A percentile compares a stretch with the other conserved stretches of the same genome.
These are phyloP conservation scores for Hypsibius dujardini DNA, from an alignment of 1,140 invertebrate species.

Conservation along the genomic window DNA sequence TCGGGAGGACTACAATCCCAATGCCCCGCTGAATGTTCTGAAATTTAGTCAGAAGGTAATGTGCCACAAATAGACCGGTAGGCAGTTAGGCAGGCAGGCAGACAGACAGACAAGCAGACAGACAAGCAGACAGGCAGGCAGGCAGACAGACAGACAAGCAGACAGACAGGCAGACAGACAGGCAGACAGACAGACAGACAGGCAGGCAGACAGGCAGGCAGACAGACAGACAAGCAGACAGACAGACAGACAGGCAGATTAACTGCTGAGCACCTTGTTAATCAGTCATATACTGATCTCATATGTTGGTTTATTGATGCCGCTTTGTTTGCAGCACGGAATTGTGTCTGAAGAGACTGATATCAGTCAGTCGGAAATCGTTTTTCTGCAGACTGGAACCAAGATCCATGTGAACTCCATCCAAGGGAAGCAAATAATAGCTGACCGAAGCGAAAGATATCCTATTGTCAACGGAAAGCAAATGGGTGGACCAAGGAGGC, in stretches of 20 bases:
- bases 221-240: too few relatives aligned
- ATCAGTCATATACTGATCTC: not conserved
- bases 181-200: too few relatives aligned
- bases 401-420: slow-evolving; percentile 4
- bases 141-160: too few relatives aligned
- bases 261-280: too few relatives aligned
- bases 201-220: too few relatives aligned
- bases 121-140: too few relatives aligned
- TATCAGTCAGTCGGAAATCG: slow-evolving; percentile 9
- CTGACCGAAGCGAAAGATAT: not conserved
- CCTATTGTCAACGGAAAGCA: not conserved
- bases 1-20: slow-evolving; percentile 3
- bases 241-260: too few relatives aligned
- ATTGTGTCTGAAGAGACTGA: not conserved
- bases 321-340: not conserved
- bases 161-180: too few relatives aligned
- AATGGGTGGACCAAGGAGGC: not conserved
- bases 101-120: too few relatives aligned
- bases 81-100: too few relatives aligned
- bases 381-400: not conserved
- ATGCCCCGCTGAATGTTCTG: not conserved
- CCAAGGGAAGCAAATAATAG: not conserved
- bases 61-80: too few relatives aligned
- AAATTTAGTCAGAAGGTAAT: not conserved
- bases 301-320: not conserved